Conservation (phyloP, 2,113 vertebrate species). For the Elaphurus davidianus region DNA sequence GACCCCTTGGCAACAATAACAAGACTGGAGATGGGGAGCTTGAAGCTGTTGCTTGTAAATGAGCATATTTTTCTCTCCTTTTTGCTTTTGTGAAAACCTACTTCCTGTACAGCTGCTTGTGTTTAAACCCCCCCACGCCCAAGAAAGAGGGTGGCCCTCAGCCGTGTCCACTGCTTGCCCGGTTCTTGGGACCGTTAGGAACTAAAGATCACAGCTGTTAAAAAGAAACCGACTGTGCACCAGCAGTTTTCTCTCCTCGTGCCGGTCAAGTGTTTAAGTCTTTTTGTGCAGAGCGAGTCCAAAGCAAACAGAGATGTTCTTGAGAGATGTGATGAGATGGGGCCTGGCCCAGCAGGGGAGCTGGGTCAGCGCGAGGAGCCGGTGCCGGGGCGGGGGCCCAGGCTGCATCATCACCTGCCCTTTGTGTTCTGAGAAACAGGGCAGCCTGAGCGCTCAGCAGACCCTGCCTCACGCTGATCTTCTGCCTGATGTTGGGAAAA, state of each 20-base stretch:
- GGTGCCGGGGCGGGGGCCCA: fast-evolving
- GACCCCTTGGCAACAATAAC: not conserved
- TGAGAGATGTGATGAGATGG: conserved; percentile 45
- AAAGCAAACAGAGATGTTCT: conserved; percentile 66
- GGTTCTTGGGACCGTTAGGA: not conserved
- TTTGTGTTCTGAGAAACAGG: not conserved
- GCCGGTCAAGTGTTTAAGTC: not conserved
- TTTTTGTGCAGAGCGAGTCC: conserved; percentile 55
- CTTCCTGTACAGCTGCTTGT: conserved; percentile 31
- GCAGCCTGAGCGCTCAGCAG: not conserved
- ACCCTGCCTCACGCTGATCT: not conserved
- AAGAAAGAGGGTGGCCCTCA: not conserved
- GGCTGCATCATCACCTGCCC: not conserved
- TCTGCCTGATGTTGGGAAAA: not conserved
- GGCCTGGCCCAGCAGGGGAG: not conserved
- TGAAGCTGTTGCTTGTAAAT: conserved; percentile 13
- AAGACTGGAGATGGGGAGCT: not conserved
- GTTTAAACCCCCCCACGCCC: conserved; percentile 11
- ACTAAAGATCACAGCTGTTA: conserved; percentile 27
- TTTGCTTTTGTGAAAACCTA: conserved; percentile 32
- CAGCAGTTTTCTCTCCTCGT: not conserved
- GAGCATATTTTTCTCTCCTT: conserved; percentile 30
- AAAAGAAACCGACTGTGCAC: conserved; percentile 51
- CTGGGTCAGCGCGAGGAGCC: not conserved
- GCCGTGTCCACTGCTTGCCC: not conserved